Conservation (phyloP, 2,888 invertebrate genomes). For the Oxycera nigricornis region DNA sequence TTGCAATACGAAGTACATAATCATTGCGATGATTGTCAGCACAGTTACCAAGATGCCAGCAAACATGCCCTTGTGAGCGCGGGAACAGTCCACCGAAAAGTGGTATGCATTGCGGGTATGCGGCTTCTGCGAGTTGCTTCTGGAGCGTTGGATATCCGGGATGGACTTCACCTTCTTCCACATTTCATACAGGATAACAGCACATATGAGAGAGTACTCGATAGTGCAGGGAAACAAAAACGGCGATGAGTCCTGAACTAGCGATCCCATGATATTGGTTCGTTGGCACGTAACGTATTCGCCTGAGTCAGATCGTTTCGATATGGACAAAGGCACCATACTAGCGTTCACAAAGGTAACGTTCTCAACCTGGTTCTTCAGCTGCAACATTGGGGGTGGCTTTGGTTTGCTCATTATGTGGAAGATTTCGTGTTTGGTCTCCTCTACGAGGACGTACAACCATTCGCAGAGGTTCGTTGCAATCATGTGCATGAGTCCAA, state of each 20-base stretch:
- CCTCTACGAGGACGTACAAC: slow-evolving; percentile 86
- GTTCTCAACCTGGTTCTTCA: slow-evolving; percentile 5
- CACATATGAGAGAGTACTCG: slow-evolving; percentile 90
- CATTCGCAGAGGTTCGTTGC: slow-evolving; percentile 94
- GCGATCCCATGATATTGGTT: slow-evolving; percentile 73
- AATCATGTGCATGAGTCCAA: slow-evolving; percentile 90
- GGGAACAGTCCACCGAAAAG: slow-evolving; percentile 83
- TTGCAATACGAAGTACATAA: slow-evolving; percentile 88
- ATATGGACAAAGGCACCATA: slow-evolving; percentile 64
- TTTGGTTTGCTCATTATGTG: slow-evolving; percentile 66
- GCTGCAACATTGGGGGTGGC: not conserved
- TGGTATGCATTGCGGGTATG: slow-evolving; percentile 65
- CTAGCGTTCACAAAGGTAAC: slow-evolving; percentile 8
- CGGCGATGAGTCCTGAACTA: slow-evolving; percentile 74
- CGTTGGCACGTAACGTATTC: slow-evolving; percentile 64
- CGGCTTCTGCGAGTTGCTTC: slow-evolving; percentile 59
- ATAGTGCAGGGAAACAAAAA: slow-evolving; percentile 90
- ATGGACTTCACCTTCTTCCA: slow-evolving; percentile 82
- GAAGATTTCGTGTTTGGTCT: slow-evolving; percentile 86
- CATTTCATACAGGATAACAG: slow-evolving; percentile 88
- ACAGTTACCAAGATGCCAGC: slow-evolving; percentile 79
- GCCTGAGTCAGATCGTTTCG: slow-evolving; percentile 56
- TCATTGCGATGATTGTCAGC: slow-evolving; percentile 82
- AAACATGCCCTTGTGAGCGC: slow-evolving; percentile 81
- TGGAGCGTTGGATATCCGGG: slow-evolving; percentile 63